These are phyloP conservation scores for Trididemnum miniatum DNA, from an alignment of 23 tunicate species.

Conservation along the genomic window DNA sequence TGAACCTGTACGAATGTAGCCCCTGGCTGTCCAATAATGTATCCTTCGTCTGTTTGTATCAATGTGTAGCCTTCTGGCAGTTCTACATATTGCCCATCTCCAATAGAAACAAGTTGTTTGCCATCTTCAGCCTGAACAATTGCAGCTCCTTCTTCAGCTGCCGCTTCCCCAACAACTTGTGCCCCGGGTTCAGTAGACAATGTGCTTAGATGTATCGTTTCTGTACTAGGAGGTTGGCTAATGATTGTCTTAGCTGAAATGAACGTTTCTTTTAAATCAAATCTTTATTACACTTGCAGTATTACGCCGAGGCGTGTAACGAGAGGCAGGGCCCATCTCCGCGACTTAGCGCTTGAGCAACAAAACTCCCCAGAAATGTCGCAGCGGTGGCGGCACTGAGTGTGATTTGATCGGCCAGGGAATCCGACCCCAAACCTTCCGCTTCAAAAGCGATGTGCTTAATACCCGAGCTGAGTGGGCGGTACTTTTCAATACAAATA, in stretches of 20 bases:
- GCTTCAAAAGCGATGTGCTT: too few relatives aligned
- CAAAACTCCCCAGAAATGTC: too few relatives aligned
- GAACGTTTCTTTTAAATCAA: neutral
- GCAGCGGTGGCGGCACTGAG: too few relatives aligned
- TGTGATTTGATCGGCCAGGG: too few relatives aligned
- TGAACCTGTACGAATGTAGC: conserved; percentile 86
- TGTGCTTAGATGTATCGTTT: conserved; percentile 1
- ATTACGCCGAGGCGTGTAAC: too few relatives aligned
- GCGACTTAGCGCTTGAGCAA: too few relatives aligned
- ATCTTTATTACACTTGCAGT: neutral
- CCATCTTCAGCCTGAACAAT: conserved; percentile 67
- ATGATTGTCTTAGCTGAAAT: neutral
- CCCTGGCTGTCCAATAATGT: conserved; percentile 93
- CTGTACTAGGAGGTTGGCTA: neutral
- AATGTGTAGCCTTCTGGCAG: conserved; percentile 94
- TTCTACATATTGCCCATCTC: conserved; percentile 94
- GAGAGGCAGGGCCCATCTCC: too few relatives aligned
- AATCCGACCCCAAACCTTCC: too few relatives aligned
- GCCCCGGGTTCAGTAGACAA: neutral
- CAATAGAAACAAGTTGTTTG: conserved; percentile 87
- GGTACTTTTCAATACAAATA: too few relatives aligned
- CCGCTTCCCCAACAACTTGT: neutral
- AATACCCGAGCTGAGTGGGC: too few relatives aligned
- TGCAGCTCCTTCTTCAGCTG: conserved; percentile 50
- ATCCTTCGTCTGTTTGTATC: conserved; percentile 95